Percentiles rank a stretch among this genome's conserved stretches.
phyloP scores from a whole-genome alignment of 2,888 invertebrate species.

The Torymus texanus region DNA sequence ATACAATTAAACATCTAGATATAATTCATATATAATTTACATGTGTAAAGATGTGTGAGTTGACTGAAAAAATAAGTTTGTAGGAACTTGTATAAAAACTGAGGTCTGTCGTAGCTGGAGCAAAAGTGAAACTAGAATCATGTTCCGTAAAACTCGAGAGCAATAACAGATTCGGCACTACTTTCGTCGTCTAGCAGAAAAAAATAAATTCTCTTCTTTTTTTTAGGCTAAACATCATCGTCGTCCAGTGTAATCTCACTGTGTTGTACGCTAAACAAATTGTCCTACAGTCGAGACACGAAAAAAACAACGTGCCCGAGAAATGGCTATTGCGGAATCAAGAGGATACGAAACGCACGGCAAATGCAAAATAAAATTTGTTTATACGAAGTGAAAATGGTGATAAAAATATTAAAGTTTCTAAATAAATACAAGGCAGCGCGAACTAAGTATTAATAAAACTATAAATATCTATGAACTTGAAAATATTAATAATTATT shows the following conservation, averaged over 20 bases:
- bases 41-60: constrained; percentile 9
- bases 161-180: constrained; percentile 28
- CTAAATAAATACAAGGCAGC: background rate
- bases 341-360: constrained; percentile 20
- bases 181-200: constrained; percentile 24
- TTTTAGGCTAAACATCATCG: constrained; percentile 20
- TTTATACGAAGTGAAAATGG: no score
- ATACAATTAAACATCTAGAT: constrained; percentile 21
- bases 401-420: no score
- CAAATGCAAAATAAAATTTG: constrained; percentile 1
- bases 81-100: constrained; percentile 55
- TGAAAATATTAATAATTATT: background rate
- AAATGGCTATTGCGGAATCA: constrained; percentile 10
- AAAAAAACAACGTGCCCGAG: constrained; percentile 20
- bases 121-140: constrained; percentile 36
- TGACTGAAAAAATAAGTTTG: constrained; percentile 46
- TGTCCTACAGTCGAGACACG: constrained; percentile 21
- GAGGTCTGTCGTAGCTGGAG: constrained; percentile 38
- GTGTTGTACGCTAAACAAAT: constrained; percentile 22
- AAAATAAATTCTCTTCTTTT: constrained; percentile 36
- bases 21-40: constrained; percentile 50
- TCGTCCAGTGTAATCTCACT: constrained; percentile 16
- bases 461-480: background rate
- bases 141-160: constrained; percentile 14
- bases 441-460: background rate